Evolutionary conservation across 2,888 invertebrate species (phyloP).

Genomic region (Lasioglossum calceatum): DNA sequence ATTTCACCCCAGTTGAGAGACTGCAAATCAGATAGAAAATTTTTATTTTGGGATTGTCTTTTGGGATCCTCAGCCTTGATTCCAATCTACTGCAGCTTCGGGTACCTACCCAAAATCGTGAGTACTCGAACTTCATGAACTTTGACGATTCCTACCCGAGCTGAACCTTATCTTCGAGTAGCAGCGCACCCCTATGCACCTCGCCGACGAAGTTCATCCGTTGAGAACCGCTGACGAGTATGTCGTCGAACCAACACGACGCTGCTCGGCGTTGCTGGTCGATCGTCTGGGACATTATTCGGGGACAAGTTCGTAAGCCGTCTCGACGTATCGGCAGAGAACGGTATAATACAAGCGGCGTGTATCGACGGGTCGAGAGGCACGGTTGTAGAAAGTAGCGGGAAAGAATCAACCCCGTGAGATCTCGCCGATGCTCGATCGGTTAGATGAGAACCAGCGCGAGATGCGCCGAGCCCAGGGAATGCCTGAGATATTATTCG

Average conservation of each 20-base stretch:
- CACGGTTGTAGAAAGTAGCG: no score
- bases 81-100: no score
- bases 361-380: conserved; percentile 29
- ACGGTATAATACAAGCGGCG: conserved; percentile 23
- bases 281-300: conserved; percentile 62
- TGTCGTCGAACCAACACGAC: neutral
- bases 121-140: no score
- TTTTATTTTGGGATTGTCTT: no score
- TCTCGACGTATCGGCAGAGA: conserved; percentile 42
- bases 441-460: conserved; percentile 31
- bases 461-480: conserved; percentile 5
- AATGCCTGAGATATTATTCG: conserved; percentile 66
- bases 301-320: conserved; percentile 55
- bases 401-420: neutral
- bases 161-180: no score
- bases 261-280: neutral
- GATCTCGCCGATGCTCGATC: neutral
- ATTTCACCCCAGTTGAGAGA: no score
- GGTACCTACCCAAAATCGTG: no score
- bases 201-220: neutral
- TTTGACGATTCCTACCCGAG: no score
- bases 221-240: conserved; percentile 31
- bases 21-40: no score
- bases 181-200: no score
- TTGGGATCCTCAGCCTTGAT: no score